phyloP scores from a whole-genome alignment of 1,140 invertebrate species.

The Bombus vancouverensis region DNA sequence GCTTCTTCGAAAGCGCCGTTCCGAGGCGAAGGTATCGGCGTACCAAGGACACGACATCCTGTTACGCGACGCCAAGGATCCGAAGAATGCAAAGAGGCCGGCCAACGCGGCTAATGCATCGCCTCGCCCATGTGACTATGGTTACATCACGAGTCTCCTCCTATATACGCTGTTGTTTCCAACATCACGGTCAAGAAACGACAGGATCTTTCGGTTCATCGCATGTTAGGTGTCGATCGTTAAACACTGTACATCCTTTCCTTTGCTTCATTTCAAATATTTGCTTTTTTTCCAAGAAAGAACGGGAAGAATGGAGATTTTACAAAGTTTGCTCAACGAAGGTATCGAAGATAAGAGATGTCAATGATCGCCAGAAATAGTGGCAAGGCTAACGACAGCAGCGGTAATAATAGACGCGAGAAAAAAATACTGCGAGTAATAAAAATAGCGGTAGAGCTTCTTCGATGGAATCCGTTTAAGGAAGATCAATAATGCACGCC shows the following conservation, averaged over 20 bases:
- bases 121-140: conserved; percentile 29
- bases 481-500: conserved; percentile 30
- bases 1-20: conserved; percentile 14
- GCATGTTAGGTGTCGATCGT: not conserved
- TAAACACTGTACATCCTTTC: not conserved
- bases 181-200: not conserved
- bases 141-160: conserved; percentile 57
- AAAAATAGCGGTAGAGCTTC: conserved; percentile 34
- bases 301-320: not conserved
- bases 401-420: not conserved
- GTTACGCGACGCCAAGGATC: conserved; percentile 63
- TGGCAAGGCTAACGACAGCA: not conserved
- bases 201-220: conserved; percentile 6
- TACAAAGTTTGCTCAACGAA: too few relatives aligned
- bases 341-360: not conserved
- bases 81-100: conserved; percentile 64
- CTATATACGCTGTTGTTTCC: not conserved
- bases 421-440: conserved; percentile 7
- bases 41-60: conserved; percentile 69
- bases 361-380: conserved; percentile 12
- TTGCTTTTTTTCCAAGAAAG: not conserved
- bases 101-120: conserved; percentile 54
- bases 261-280: not conserved
- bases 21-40: conserved; percentile 14
- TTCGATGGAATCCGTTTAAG: conserved; percentile 24